These are phyloP conservation scores for Ailurus styani DNA, from an alignment of 2,113 vertebrate genomes.

Conservation along the genomic window DNA sequence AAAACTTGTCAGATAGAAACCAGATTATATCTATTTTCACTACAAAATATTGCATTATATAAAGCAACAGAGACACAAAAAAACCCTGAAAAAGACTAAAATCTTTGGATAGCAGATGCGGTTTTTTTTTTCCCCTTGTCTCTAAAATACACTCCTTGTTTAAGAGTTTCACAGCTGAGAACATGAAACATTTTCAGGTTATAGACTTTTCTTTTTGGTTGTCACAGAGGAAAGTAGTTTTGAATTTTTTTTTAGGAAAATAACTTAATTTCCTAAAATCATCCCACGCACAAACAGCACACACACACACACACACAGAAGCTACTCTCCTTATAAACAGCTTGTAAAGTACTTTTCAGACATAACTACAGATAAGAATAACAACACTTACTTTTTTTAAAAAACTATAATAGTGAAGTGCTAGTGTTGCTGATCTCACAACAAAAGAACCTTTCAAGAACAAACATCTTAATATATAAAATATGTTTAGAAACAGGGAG, in stretches of 20 bases:
- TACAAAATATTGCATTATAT: conserved; percentile 98
- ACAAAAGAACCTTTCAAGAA: conserved; percentile 75
- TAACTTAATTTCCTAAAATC: conserved; percentile 82
- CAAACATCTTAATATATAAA: conserved; percentile 83
- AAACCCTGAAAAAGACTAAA: conserved; percentile 97
- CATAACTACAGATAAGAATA: conserved; percentile 82
- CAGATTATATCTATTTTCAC: conserved; percentile 94
- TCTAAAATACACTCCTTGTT: conserved; percentile 90
- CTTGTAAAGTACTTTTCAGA: conserved; percentile 83
- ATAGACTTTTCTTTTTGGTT: conserved; percentile 90
- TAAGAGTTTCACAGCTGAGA: conserved; percentile 90
- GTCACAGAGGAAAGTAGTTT: conserved; percentile 89
- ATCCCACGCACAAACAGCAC: conserved; percentile 79
- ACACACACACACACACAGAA: conserved; percentile 68
- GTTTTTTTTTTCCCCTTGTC: conserved; percentile 77
- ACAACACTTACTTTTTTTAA: conserved; percentile 77
- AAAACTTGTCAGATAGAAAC: conserved; percentile 96
- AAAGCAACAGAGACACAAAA: conserved; percentile 94
- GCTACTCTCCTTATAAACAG: conserved; percentile 84
- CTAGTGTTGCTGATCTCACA: conserved; percentile 88
- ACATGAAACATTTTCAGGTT: conserved; percentile 86
- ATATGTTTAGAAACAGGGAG: conserved; percentile 81
- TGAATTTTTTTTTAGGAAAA: conserved; percentile 82
- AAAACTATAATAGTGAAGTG: conserved; percentile 88
- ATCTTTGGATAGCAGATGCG: conserved; percentile 99